Base-by-base conservation (phyloP, 1,140 invertebrate species). In the Notospermus geniculatus region DNA sequence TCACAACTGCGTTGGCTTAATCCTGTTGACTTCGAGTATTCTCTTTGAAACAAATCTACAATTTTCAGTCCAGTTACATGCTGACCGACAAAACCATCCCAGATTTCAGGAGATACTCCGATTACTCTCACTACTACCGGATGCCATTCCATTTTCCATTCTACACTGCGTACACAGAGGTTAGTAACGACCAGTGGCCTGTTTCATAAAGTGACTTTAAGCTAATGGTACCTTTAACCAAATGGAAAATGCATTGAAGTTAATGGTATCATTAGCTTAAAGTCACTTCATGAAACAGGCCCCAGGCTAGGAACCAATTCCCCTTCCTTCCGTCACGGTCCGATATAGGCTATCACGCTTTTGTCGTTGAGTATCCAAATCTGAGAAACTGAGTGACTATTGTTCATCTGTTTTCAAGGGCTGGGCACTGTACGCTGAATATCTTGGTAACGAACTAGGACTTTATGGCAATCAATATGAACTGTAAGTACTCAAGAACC, bases 71-170 rank as follows among this genome's bases (percentile, higher is more conserved):
- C 22, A 71, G 61, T 52, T 66, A 59, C 57, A 63, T 60, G 23
- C 60, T 73, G 55, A 67, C 59, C 27, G 69, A 70, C 17, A 22
- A 27, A 9, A 52, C 53, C 19, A 39, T 80, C 25, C 76, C 78
- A 1, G 65, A 71, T 25, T 80, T 77, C 58, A 57, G 76, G 57
- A 60, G 63, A 17, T 65, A 71, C 52, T 59, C 62, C 2, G 66
- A 78, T 45, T 68, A 71, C 29, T 67, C 71, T 27, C 66, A 73
- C 5, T 74, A 73, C 39, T 71, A 67, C 27, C 68, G 74, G 29
- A 67, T 70, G 23, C 82, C 82, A 13, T 74, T 80, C 43, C 72
- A 76, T 59, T 82, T 82, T 59, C 80, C 81, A 11, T 74, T 76
- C 30, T 73, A 82, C 60, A 77, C 79, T 1, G 77, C 77, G 4